Evolutionary conservation across 1,140 invertebrate species (phyloP).

Genomic region (Samia ricini): DNA sequence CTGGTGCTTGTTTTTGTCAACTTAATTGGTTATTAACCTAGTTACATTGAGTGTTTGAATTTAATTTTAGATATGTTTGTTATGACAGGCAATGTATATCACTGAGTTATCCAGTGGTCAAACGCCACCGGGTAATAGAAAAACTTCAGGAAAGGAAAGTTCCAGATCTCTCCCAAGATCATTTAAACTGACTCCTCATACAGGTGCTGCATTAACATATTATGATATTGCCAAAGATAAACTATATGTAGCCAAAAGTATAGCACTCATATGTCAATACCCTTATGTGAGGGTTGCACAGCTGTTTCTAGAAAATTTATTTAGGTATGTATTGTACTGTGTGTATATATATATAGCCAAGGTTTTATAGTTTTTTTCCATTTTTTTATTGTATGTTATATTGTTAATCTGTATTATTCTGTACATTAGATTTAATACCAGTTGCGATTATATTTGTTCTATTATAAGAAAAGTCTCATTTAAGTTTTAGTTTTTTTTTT

Average conservation of each 20-base stretch:
- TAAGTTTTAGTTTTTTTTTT: no score
- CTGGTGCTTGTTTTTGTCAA: no score
- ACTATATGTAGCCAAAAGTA: constrained; percentile 96
- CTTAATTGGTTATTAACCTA: no score
- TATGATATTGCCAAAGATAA: constrained; percentile 96
- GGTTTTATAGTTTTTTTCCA: not conserved
- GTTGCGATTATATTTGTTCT: not conserved
- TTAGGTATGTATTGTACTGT: constrained; percentile 81
- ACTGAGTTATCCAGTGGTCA: constrained; percentile 91
- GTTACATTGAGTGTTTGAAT: not conserved
- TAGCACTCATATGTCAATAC: constrained; percentile 93
- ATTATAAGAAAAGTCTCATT: no score
- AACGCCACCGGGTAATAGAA: constrained; percentile 80
- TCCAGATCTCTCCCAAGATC: constrained; percentile 91
- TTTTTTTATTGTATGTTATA: not conserved
- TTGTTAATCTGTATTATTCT: not conserved
- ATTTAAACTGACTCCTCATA: constrained; percentile 90
- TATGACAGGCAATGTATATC: constrained; percentile 90
- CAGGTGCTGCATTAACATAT: constrained; percentile 87
- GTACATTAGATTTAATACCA: not conserved
- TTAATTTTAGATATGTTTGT: not conserved
- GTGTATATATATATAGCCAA: not conserved
- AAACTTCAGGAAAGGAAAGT: constrained; percentile 79
- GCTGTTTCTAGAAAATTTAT: constrained; percentile 91
- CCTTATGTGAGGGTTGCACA: constrained; percentile 92